A percentile compares a stretch with the other conserved stretches of the same genome.
These are phyloP conservation scores for Protonibea diacanthus DNA, from an alignment of 2,797 vertebrate species.

Conservation along the genomic window DNA sequence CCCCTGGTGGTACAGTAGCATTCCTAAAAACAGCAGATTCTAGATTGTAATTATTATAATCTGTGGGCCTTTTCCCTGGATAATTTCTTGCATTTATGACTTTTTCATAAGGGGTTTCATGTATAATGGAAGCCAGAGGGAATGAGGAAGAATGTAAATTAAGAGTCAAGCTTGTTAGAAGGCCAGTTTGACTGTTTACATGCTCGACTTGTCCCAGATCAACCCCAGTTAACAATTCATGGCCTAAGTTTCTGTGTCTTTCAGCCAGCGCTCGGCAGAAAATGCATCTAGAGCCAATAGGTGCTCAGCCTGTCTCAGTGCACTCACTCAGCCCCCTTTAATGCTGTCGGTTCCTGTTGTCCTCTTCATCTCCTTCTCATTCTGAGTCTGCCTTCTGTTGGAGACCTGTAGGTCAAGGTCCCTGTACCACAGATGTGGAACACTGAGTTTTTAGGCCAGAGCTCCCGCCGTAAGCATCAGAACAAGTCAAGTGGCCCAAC, in stretches of 20 bases:
- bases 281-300: constrained; percentile 71
- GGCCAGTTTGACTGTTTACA: constrained; percentile 81
- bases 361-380: constrained; percentile 66
- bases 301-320: constrained; percentile 54
- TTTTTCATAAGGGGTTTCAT: constrained; percentile 79
- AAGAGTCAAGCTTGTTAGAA: constrained; percentile 79
- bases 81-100: constrained; percentile 76
- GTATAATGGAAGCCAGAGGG: constrained; percentile 74
- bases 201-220: constrained; percentile 74
- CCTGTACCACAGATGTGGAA: constrained; percentile 68
- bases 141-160: constrained; percentile 74
- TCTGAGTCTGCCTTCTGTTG: constrained; percentile 56
- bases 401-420: constrained; percentile 80
- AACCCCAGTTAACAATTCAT: constrained; percentile 83
- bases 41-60: constrained; percentile 65
- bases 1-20: constrained; percentile 17
- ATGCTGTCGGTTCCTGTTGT: constrained; percentile 70
- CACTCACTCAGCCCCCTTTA: constrained; percentile 76
- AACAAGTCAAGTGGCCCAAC: constrained; percentile 62
- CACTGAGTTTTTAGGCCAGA: constrained; percentile 76
- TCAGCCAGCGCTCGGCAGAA: constrained; percentile 61
- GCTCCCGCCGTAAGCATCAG: constrained; percentile 48
- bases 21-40: constrained; percentile 53
- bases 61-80: constrained; percentile 62
- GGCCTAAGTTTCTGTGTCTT: constrained; percentile 68